Percentiles rank a stretch among this genome's conserved stretches.
These are phyloP conservation scores for Pseudachorutes palmiensis DNA, from an alignment of 1,140 invertebrate species.

Conservation along the genomic window DNA sequence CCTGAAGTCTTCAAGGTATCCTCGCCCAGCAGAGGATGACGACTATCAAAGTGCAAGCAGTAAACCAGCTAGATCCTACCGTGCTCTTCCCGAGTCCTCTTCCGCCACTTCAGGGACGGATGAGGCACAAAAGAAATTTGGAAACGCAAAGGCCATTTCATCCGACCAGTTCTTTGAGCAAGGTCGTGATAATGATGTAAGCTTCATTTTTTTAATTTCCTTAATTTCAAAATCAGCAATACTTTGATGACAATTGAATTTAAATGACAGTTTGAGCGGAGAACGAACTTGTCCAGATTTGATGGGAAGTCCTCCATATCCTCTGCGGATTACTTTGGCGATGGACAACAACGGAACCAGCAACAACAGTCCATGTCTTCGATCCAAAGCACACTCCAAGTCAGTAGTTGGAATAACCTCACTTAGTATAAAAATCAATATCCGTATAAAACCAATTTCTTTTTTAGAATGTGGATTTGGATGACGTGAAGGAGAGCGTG, in stretches of 20 bases:
- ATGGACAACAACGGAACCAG: slow-evolving; percentile 43
- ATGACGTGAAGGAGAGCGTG: slow-evolving; percentile 94
- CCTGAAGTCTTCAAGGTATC: slow-evolving; percentile 17
- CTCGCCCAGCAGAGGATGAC: slow-evolving; percentile 18
- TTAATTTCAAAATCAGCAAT: slow-evolving; percentile 8
- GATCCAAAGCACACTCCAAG: slow-evolving; percentile 25
- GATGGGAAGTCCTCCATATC: slow-evolving; percentile 89
- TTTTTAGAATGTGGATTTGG: slow-evolving; percentile 67
- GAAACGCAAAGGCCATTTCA: slow-evolving; percentile 91
- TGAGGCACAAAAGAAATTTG: slow-evolving; percentile 88
- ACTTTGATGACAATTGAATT: too few relatives aligned
- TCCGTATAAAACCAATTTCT: slow-evolving; percentile 9
- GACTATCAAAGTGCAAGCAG: slow-evolving; percentile 14
- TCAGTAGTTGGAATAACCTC: slow-evolving; percentile 16
- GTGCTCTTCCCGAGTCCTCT: not conserved
- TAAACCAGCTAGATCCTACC: slow-evolving; percentile 21
- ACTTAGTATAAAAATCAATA: not conserved
- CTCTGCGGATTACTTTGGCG: slow-evolving; percentile 89
- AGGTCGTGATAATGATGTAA: slow-evolving; percentile 56
- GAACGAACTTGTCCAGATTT: slow-evolving; percentile 63
- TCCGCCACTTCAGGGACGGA: slow-evolving; percentile 41
- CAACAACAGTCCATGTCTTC: slow-evolving; percentile 38
- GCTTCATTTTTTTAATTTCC: slow-evolving; percentile 22
- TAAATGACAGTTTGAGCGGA: slow-evolving; percentile 58
- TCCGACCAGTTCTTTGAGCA: slow-evolving; percentile 92